Evolutionary conservation across 2,797 vertebrate genomes (phyloP).

Genomic region (Hemibagrus guttatus): DNA sequence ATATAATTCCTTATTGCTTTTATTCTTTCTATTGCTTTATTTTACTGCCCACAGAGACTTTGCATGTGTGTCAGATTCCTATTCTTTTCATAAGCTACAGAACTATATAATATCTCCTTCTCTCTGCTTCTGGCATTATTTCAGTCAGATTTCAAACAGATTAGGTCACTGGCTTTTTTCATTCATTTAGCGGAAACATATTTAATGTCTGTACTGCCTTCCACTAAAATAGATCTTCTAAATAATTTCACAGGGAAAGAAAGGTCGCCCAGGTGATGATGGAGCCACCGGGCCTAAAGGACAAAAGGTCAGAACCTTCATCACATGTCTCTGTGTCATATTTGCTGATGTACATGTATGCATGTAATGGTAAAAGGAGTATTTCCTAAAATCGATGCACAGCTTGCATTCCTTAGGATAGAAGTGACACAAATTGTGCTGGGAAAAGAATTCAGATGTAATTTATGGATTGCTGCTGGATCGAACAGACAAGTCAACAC

Average conservation of each 20-base stretch:
- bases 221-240: constrained; percentile 4
- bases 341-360: neutral
- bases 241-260: constrained; percentile 80
- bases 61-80: neutral
- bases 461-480: neutral
- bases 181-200: neutral
- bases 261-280: constrained; percentile 84
- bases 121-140: constrained; percentile 16
- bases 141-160: neutral
- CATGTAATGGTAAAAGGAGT: neutral
- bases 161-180: constrained; percentile 16
- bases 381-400: neutral
- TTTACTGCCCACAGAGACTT: neutral
- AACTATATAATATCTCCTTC: constrained; percentile 11
- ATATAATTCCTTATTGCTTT: neutral
- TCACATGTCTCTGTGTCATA: constrained; percentile 30
- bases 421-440: neutral
- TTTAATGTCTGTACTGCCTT: neutral
- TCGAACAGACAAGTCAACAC: neutral
- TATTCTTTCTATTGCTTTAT: neutral
- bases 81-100: neutral
- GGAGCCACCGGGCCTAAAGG: constrained; percentile 82
- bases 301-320: constrained; percentile 77
- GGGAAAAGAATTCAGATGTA: neutral
- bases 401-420: constrained; percentile 10